phyloP scores from a whole-genome alignment of 2,113 vertebrate species.

The Hippocampus abdominalis region DNA sequence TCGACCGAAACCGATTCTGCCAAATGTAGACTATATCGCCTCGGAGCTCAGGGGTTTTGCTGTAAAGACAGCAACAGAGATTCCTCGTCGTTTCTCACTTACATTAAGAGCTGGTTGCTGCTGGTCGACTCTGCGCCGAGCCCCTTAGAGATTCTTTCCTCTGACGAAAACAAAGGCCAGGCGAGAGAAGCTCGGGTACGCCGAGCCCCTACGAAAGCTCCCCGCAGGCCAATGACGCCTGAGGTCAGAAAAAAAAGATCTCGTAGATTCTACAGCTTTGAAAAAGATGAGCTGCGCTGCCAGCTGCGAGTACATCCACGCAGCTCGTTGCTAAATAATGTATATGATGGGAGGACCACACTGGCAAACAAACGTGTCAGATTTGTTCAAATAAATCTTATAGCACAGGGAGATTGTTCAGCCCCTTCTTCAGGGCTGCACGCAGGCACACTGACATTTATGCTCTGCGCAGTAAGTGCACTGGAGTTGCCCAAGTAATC shows the following conservation, averaged over 20 bases:
- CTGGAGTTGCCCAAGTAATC: background rate
- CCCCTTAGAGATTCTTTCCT: slow-evolving; percentile 31
- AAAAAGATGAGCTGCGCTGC: slow-evolving; percentile 9
- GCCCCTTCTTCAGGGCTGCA: background rate
- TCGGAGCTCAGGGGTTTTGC: background rate
- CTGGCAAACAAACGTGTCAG: slow-evolving; percentile 9
- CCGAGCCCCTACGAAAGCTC: slow-evolving; percentile 15
- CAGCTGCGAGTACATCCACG: slow-evolving; percentile 6
- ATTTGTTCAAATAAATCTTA: background rate
- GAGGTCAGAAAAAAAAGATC: slow-evolving; percentile 40
- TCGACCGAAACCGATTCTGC: background rate
- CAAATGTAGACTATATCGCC: background rate
- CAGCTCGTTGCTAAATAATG: slow-evolving; percentile 22
- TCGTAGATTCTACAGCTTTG: slow-evolving; percentile 12
- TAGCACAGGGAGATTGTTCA: background rate
- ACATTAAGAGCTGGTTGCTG: slow-evolving; percentile 16
- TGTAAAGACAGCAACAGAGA: background rate
- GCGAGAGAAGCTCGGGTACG: slow-evolving; percentile 14
- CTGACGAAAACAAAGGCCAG: slow-evolving; percentile 38
- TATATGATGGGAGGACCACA: slow-evolving; percentile 3
- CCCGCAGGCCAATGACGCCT: slow-evolving; percentile 23
- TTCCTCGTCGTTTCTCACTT: slow-evolving; percentile 7
- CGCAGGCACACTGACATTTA: background rate
- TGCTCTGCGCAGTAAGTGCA: background rate
- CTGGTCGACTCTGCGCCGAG: slow-evolving; percentile 15